Base-by-base conservation (phyloP, 2,797 vertebrate genomes). In the Champsocephalus esox region DNA sequence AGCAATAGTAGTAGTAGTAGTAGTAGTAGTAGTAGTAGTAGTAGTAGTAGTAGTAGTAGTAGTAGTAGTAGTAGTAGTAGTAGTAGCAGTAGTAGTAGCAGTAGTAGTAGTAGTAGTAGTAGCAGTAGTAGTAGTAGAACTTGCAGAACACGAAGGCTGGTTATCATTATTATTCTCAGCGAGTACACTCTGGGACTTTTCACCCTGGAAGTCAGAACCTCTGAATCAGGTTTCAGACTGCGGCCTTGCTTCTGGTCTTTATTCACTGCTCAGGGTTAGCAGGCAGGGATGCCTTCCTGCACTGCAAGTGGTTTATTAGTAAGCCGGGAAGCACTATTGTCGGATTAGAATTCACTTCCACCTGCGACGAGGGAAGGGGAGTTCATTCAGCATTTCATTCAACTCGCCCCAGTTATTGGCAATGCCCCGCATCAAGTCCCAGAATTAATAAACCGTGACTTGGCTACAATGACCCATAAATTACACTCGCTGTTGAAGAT, bases 331-430 rank as follows among this genome's bases (percentile, higher is more conserved):
- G 82, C 83, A 57, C 72, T 2, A 2, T 1, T 10, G 19, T 19
- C 4, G 49, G 73, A 92, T 89, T 89, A 91, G 86, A 85, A 91
- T 90, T 89, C 85, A 73, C 75, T 81, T 83, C 86, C 85, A 84
- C 79, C 82, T 66, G 65, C 76, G 1, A 41, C 58, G 12, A 17
- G 34, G 76, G 9, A 10, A 83, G 44, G 12, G 66, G 81, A 84
- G 85, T 85, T 79, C 79, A 73, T 86, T 82, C 85, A 89, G 60
- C 81, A 64, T 70, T 82, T 87, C 69, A 78, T 75, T 89, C 84
- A 80, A 24, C 63, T 65, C 14, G 3, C 54, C 78, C 72, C 62
- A 43, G 79, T 85, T 82, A 51, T 11, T 21, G 73, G 57, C 86
- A 66, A 58, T 41, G 82, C 55, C 51, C 71, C 3, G 86, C 73